These are phyloP conservation scores for Drosophila paramelanica DNA, from an alignment of 2,888 invertebrate genomes.

Conservation along the genomic window DNA sequence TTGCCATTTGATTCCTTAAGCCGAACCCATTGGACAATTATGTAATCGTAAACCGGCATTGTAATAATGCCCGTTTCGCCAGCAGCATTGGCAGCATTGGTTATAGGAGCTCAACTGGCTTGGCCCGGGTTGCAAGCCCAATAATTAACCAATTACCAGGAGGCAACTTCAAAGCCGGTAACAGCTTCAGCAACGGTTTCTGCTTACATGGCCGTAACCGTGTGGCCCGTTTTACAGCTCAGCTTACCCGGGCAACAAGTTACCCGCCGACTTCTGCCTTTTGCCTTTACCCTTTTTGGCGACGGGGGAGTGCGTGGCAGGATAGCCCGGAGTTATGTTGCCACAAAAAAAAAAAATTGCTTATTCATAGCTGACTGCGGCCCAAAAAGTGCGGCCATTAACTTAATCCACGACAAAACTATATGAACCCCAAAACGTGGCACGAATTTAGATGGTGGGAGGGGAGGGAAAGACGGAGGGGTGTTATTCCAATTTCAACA, in stretches of 20 bases:
- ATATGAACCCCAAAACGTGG: slow-evolving; percentile 4
- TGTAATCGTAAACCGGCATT: slow-evolving; percentile 31
- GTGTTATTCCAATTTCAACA: slow-evolving; percentile 26
- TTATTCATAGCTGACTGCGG: slow-evolving; percentile 72
- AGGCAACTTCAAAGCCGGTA: slow-evolving; percentile 58
- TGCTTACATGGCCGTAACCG: slow-evolving; percentile 4
- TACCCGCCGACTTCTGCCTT: slow-evolving; percentile 12
- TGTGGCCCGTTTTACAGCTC: slow-evolving; percentile 9
- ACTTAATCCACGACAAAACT: slow-evolving; percentile 45
- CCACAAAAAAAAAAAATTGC: slow-evolving; percentile 44
- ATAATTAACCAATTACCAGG: slow-evolving; percentile 77
- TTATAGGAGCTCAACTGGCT: not conserved
- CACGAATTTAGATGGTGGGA: not conserved
- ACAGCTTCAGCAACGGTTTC: slow-evolving; percentile 3
- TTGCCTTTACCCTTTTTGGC: slow-evolving; percentile 4
- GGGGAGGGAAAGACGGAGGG: not conserved
- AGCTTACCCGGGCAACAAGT: slow-evolving; percentile 11
- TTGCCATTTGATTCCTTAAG: not conserved
- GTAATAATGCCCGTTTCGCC: slow-evolving; percentile 12
- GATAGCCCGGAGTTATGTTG: slow-evolving; percentile 17
- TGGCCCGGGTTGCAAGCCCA: slow-evolving; percentile 39
- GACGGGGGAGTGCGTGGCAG: no score
- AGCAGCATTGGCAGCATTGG: slow-evolving; percentile 2
- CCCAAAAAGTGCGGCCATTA: slow-evolving; percentile 70
- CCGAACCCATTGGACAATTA: slow-evolving; percentile 20